Evolutionary conservation across 2,888 invertebrate genomes (phyloP), one percentile per base, ranked within the genome.

Genomic region (Molorchus minor): DNA sequence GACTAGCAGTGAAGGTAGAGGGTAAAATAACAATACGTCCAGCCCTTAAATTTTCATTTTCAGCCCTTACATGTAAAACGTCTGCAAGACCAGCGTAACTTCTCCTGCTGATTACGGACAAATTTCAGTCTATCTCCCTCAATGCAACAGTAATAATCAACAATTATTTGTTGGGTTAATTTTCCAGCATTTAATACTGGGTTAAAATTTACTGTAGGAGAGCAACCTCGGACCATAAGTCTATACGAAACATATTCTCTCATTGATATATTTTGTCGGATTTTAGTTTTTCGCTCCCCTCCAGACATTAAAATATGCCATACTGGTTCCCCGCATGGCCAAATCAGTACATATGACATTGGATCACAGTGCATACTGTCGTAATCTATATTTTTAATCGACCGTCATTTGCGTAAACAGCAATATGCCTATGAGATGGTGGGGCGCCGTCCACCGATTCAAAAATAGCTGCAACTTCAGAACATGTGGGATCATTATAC

Each of bases 131-230:
- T 70, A 69, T 78, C 78, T 3, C 68, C 72, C 62, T 78, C 78
- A n/a, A 79, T 73, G 71, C 79, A 78, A 0, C 64, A 76, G 59
- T 77, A 79, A 77, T 76, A 76, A 62, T 79, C 75, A 21, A 79
- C 79, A 15, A 69, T 56, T 61, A 63, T 78, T 59, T 79, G 78
- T 12, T 38, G n/a, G 13, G 38, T 38, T 8, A 38, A 8, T 38
- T 38, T 38, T 13, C 38, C 13, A 38, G 38, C 38, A 38, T 38
- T 38, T 38, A 38, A 8, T 2, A 38, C 38, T 4, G 38, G 38
- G 7, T 38, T 38, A 12, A 38, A 38, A 17, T 2, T 17, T 16
- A 4, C 38, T 3, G 38, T 5, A 12, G 10, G 38, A 38, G 15
- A 15, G 0, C 13, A 8, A 16, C 10, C 38, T 38, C 2, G 10